Evolutionary conservation across 2,113 vertebrate species (phyloP).

Genomic region (Rhinichthys klamathensis): DNA sequence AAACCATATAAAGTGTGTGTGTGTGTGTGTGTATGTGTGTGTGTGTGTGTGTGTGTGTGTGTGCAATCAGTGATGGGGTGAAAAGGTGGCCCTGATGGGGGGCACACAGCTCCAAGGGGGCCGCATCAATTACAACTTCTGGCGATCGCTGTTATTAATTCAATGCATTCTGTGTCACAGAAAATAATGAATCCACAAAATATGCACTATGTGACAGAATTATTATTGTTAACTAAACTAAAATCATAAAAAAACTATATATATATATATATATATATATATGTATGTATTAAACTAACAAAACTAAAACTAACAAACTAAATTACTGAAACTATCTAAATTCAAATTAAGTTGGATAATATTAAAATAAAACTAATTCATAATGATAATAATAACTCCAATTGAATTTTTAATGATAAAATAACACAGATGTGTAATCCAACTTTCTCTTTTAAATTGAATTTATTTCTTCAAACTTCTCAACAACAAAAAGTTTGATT

Average conservation of each 20-base stretch:
- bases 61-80: neutral
- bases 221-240: neutral
- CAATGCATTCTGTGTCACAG: neutral
- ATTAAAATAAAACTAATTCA: too few relatives aligned
- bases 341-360: too few relatives aligned
- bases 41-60: neutral
- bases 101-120: neutral
- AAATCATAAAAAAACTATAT: neutral
- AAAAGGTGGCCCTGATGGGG: neutral
- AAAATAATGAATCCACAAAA: neutral
- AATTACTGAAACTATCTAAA: too few relatives aligned
- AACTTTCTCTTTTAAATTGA: too few relatives aligned
- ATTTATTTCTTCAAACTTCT: too few relatives aligned
- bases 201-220: neutral
- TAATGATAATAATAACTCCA: too few relatives aligned
- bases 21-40: constrained; percentile 30
- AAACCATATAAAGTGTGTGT: constrained; percentile 53
- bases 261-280: too few relatives aligned
- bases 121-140: neutral
- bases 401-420: too few relatives aligned
- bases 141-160: neutral
- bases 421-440: too few relatives aligned
- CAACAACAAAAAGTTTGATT: too few relatives aligned
- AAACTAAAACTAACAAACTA: too few relatives aligned
- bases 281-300: too few relatives aligned